A percentile compares a stretch with the other conserved stretches of the same genome.
These are phyloP conservation scores for Cepaea hortensis DNA, from an alignment of 2,888 invertebrate species.

Conservation along the genomic window DNA sequence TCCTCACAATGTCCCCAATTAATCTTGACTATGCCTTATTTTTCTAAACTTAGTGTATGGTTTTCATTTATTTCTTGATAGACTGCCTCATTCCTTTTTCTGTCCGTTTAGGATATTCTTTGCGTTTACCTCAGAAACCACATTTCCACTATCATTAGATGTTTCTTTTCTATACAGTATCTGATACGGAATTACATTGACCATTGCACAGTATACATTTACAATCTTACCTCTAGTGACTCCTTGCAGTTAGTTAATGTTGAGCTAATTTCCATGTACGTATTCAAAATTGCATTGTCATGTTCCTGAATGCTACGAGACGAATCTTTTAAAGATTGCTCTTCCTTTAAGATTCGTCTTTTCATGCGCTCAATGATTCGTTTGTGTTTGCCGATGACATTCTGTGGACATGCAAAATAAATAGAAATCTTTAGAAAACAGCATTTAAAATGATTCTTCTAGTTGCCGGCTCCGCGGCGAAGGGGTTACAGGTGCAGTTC, in stretches of 20 bases:
- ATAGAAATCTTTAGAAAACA: no score
- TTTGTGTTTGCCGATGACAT: constrained; percentile 38
- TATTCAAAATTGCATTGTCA: constrained; percentile 34
- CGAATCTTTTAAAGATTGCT: constrained; percentile 31
- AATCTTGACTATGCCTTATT: no score
- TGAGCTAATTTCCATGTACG: constrained; percentile 24
- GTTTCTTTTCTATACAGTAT: no score
- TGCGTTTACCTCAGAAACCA: no score
- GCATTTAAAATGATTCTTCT: background rate
- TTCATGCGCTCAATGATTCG: constrained; percentile 47
- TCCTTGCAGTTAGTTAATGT: constrained; percentile 15
- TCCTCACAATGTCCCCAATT: no score
- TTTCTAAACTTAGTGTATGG: no score
- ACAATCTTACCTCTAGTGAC: constrained; percentile 24
- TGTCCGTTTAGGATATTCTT: no score
- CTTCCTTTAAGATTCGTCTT: constrained; percentile 41
- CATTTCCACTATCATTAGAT: no score
- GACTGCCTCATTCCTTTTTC: no score
- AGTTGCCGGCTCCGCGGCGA: no score
- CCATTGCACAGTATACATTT: background rate
- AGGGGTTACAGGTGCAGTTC: no score
- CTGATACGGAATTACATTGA: background rate
- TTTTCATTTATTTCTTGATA: no score
- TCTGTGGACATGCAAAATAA: background rate
- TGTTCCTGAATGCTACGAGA: constrained; percentile 37